These are phyloP conservation scores for Dolomedes plantarius DNA, from an alignment of 2,888 invertebrate genomes.

Conservation along the genomic window DNA sequence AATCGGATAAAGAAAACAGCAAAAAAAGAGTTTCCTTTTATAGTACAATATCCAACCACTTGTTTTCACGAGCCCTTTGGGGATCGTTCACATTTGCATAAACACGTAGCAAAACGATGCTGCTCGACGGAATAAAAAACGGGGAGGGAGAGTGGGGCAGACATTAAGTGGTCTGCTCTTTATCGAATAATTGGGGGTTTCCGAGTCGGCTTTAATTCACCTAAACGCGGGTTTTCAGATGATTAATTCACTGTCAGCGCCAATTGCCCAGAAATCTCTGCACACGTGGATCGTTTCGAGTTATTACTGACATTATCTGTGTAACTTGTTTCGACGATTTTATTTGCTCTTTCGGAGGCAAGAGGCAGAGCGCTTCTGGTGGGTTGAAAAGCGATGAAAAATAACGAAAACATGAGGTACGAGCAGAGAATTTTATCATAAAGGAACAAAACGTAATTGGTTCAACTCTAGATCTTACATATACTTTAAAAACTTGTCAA, in stretches of 20 bases:
- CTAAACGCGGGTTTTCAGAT: constrained; percentile 54
- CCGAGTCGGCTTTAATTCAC: constrained; percentile 53
- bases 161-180: constrained; percentile 31
- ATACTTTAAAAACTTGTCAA: too few species aligned
- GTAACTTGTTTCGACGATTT: constrained; percentile 12
- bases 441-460: too few species aligned
- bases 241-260: constrained; percentile 69
- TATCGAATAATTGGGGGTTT: constrained; percentile 66
- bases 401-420: too few species aligned
- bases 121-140: neutral
- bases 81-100: constrained; percentile 6
- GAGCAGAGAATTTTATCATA: too few species aligned
- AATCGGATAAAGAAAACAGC: too few species aligned
- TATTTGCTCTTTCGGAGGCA: neutral
- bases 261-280: constrained; percentile 5
- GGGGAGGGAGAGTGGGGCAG: neutral
- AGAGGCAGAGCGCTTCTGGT: too few species aligned
- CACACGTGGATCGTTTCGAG: neutral
- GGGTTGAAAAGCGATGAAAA: too few species aligned
- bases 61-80: neutral
- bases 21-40: neutral
- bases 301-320: constrained; percentile 7
- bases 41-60: neutral
- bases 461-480: too few species aligned
- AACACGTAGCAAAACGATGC: constrained; percentile 1